Percentiles rank a stretch among this genome's conserved stretches.
Conservation (phyloP, 2,113 vertebrate species). For the Heterocephalus glaber region DNA sequence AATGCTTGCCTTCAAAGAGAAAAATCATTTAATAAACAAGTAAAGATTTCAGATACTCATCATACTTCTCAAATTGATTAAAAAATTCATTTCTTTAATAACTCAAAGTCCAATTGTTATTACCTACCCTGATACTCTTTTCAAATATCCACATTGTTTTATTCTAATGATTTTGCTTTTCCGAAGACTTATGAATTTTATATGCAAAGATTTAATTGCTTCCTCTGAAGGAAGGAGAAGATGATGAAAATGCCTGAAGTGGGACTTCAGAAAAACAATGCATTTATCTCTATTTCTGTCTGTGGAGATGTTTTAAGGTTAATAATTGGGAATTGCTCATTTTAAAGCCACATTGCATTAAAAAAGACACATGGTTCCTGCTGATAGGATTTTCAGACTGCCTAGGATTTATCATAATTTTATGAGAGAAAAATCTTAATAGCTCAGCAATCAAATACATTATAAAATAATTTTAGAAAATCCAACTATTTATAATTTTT, state of each 20-base stretch:
- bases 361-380: constrained; percentile 82
- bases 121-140: constrained; percentile 80
- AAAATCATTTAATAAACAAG: constrained; percentile 70
- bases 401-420: constrained; percentile 81
- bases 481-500: constrained; percentile 83
- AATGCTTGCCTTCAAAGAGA: constrained; percentile 62
- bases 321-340: constrained; percentile 86
- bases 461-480: constrained; percentile 82
- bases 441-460: constrained; percentile 81
- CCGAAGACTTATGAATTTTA: constrained; percentile 83
- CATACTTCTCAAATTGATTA: constrained; percentile 73
- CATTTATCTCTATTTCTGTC: constrained; percentile 86
- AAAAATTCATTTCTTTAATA: constrained; percentile 87
- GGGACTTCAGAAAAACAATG: constrained; percentile 80
- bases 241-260: constrained; percentile 78
- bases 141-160: constrained; percentile 73
- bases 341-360: constrained; percentile 81
- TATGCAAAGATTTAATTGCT: constrained; percentile 85
- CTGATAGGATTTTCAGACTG: constrained; percentile 84
- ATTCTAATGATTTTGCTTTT: constrained; percentile 84
- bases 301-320: constrained; percentile 84
- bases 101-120: constrained; percentile 85
- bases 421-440: constrained; percentile 80
- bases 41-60: constrained; percentile 77
- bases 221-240: constrained; percentile 80